Percentiles rank a stretch among this genome's conserved stretches.
These are phyloP conservation scores for Tribolium madens DNA, from an alignment of 1,140 invertebrate genomes.

Conservation along the genomic window DNA sequence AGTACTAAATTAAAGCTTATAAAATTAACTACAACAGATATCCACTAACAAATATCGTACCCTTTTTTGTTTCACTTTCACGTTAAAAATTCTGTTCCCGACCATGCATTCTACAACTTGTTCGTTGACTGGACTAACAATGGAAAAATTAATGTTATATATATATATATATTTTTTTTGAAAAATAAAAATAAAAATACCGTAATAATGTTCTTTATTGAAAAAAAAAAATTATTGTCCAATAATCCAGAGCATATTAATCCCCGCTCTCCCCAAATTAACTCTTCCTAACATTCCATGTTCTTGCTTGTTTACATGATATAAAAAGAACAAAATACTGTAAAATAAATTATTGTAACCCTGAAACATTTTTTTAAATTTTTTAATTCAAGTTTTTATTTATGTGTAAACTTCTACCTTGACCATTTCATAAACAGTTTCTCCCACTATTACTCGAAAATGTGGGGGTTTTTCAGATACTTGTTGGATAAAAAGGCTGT, in stretches of 20 bases:
- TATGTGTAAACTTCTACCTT: constrained; percentile 67
- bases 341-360: constrained; percentile 88
- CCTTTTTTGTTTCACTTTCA: no score
- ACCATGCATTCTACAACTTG: no score
- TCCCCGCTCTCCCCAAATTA: constrained; percentile 81
- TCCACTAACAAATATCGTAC: no score
- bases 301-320: constrained; percentile 80
- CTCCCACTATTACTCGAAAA: constrained; percentile 76
- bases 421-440: constrained; percentile 74
- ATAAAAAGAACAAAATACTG: constrained; percentile 82
- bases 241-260: constrained; percentile 84
- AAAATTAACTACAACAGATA: no score
- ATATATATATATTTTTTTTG: no score
- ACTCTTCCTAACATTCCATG: constrained; percentile 83
- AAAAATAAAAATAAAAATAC: not conserved
- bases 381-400: no score
- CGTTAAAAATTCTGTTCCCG: no score
- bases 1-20: no score
- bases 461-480: constrained; percentile 77
- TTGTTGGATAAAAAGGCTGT: constrained; percentile 70
- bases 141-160: no score
- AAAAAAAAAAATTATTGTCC: constrained; percentile 33
- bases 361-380: constrained; percentile 68
- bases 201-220: not conserved
- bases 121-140: no score